These are phyloP conservation scores for Tokudaia tokunoshimensis DNA, from an alignment of 2,797 vertebrate genomes.

Conservation along the genomic window DNA sequence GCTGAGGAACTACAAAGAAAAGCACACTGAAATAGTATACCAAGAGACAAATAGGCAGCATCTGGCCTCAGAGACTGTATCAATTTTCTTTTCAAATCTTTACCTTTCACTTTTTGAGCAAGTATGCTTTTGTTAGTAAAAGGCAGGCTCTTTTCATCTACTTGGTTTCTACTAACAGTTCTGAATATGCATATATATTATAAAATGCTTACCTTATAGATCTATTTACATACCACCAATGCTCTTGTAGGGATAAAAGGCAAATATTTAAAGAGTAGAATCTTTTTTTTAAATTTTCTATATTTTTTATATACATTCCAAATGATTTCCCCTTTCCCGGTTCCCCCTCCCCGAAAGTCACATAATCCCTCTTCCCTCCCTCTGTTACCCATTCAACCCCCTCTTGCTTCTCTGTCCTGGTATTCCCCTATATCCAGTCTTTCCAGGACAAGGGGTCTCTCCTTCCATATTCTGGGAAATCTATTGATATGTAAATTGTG, in stretches of 20 bases:
- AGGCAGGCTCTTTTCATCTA: conserved; percentile 14
- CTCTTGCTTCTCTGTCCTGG: too few species aligned
- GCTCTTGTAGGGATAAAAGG: neutral
- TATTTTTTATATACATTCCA: too few species aligned
- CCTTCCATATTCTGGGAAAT: too few species aligned
- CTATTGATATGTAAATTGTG: too few species aligned
- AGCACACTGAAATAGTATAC: conserved; percentile 59
- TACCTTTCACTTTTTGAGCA: conserved; percentile 58
- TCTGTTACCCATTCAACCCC: too few species aligned
- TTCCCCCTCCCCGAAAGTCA: too few species aligned
- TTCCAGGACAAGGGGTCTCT: too few species aligned
- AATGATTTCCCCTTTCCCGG: too few species aligned
- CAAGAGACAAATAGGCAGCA: conserved; percentile 26
- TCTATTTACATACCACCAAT: neutral
- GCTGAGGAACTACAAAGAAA: conserved; percentile 55
- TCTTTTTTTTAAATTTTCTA: neutral
- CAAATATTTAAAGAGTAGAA: conserved; percentile 41
- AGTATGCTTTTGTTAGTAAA: conserved; percentile 62
- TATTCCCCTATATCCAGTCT: too few species aligned
- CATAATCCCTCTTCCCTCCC: too few species aligned
- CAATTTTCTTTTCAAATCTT: conserved; percentile 66
- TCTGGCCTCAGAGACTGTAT: conserved; percentile 41
- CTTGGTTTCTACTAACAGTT: conserved; percentile 46
- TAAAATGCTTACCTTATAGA: conserved; percentile 29
- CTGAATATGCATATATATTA: conserved; percentile 11